Base-by-base conservation (phyloP, 2,888 invertebrate genomes). In the Athalia rosae region DNA sequence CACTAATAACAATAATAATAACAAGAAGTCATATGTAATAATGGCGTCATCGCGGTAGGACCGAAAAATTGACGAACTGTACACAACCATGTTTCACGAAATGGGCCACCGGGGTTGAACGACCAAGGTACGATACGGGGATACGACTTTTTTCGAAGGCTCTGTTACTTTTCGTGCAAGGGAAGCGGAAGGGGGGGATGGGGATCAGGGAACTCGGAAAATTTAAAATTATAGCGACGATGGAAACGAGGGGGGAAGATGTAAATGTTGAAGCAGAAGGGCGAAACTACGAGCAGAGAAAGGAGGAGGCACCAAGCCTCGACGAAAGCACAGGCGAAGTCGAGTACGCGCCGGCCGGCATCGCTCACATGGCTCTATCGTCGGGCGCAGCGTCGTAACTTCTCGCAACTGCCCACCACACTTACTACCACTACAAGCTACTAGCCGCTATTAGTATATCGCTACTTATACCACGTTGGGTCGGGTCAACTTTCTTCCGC, bases 311-410 rank as follows among this genome's bases (percentile, higher is more conserved):
- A n/a, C 7, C 11, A 53, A 53, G 53, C 53, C 28, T 28, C 28
- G 53, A n/a, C 9, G 11, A 53, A n/a, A 53, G 53, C 11, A 53
- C 11, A n/a, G 28, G 15, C 28, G 56, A 50, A 71, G 71, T 71
- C 47, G 71, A 71, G 71, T 58, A 45, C 71, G 71, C 74, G 74
- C 74, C 74, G 74, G 74, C 74, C 74, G 74, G 74, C 74, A 74
- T 62, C 48, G 59, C 74, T 74, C 74, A 74, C 74, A 74, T 74
- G 74, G 74, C 74, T 71, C 41, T 64, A 9, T 43, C 47, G 9
- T 43, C 61, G 47, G 43, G 28, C 67, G 53, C n/a, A 50, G 67
- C 53, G 67, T 66, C 48, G 66, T 66, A 66, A 66, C 66, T 66
- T 15, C 66, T 48, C 13, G 47, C 48, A 64, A 13, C 47, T 15